Evolutionary conservation across 1,140 invertebrate genomes (phyloP), one percentile per base, ranked within the genome.

Genomic region (Cryptotermes secundus): DNA sequence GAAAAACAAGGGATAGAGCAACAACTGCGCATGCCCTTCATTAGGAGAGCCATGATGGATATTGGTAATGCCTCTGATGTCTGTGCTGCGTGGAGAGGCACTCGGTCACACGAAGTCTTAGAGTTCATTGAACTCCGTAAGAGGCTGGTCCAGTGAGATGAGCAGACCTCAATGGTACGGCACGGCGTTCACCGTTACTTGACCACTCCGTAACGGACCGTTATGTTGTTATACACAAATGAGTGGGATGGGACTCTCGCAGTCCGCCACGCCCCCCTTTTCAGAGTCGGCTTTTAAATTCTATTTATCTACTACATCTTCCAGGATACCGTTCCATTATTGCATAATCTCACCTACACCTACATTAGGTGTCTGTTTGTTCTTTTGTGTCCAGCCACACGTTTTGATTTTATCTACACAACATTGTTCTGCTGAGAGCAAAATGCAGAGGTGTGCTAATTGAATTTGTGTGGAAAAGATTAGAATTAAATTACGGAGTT

Each of bases 201-300:
- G 59, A 65, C 59, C 59, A 65, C 59, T 65, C 59, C 59, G 59
- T 65, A 65, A 65, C 59, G 59, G 12, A 65, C 59, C 59, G 59
- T 65, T 65, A 65, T n/a, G 59, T 65, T 65, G 26, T 59, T 59
- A 59, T 19, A 59, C 53, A 24, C 53, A 59, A 19, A 59, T 14
- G 26, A n/a, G 26, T 3, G 59, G 59, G 26, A 65, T 65, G 59
- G 6, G 59, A 26, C n/a, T 14, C 59, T 4, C 59, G 59, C n/a
- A n/a, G 2, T 2, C 45, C 59, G 26, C 59, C 59, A 65, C 59
- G 59, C 59, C 59, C 59, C n/a, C 59, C 59, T n/a, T 65, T 65
- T n/a, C 22, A 65, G 59, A 65, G 22, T 65, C 59, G 12, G n/a
- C 24, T 65, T 14, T n/a, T 65, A 24, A 59, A n/a, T 65, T 65